Conservation (phyloP, 2,888 invertebrate genomes). For the Scaptomyza flava region DNA sequence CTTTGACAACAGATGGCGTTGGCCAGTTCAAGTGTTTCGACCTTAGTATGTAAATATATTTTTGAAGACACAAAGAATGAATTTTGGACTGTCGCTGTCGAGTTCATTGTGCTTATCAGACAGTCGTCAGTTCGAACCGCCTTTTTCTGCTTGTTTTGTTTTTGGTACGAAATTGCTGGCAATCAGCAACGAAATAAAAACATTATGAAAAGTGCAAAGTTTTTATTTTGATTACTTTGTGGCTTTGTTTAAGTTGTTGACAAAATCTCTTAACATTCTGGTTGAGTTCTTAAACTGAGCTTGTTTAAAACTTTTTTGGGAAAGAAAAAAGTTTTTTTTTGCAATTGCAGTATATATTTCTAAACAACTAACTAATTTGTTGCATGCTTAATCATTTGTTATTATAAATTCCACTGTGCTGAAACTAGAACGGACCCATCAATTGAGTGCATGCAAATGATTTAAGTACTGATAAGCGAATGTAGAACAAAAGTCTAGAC, state of each 20-base stretch:
- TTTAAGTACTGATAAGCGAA: constrained; percentile 18
- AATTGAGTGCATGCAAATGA: constrained; percentile 19
- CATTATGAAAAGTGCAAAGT: constrained; percentile 35
- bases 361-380: neutral
- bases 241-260: constrained; percentile 24
- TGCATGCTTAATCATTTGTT: neutral
- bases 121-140: constrained; percentile 20
- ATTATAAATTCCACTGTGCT: neutral
- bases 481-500: neutral
- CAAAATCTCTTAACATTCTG: constrained; percentile 33
- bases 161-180: constrained; percentile 67
- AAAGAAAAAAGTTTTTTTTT: neutral
- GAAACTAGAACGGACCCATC: constrained; percentile 13
- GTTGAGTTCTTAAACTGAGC: constrained; percentile 32
- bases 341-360: neutral
- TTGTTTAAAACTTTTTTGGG: constrained; percentile 7
- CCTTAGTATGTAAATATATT: constrained; percentile 2
- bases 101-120: constrained; percentile 50
- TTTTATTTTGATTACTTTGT: constrained; percentile 5
- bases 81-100: constrained; percentile 8
- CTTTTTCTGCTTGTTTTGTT: constrained; percentile 41
- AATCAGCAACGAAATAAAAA: constrained; percentile 23
- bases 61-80: constrained; percentile 6
- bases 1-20: constrained; percentile 36
- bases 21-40: constrained; percentile 33